Conservation (phyloP, 1,140 invertebrate genomes). For the Bombus confusus region DNA sequence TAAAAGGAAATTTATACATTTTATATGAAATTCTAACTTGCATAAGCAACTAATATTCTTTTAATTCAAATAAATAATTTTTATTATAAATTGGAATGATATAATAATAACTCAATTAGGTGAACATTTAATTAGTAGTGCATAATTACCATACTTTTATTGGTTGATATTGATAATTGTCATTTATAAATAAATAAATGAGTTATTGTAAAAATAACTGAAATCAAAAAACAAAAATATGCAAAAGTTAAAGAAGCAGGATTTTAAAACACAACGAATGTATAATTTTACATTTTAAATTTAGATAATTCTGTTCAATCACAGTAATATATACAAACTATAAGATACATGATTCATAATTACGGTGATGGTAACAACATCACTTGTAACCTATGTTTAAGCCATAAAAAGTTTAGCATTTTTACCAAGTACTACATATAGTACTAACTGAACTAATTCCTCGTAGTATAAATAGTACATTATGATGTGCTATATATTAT, state of each 20-base stretch:
- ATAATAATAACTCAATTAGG: conserved; percentile 24
- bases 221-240: background rate
- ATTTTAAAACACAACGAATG: background rate
- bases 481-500: conserved; percentile 31
- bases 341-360: conserved; percentile 41
- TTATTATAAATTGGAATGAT: background rate
- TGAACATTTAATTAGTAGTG: conserved; percentile 52
- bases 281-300: conserved; percentile 13
- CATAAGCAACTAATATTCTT: background rate
- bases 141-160: conserved; percentile 42
- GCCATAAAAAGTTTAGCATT: conserved; percentile 11
- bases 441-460: conserved; percentile 38
- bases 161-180: conserved; percentile 19
- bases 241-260: background rate
- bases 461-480: conserved; percentile 50
- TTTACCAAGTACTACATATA: conserved; percentile 13
- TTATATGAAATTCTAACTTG: background rate
- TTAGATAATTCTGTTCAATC: background rate
- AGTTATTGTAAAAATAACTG: background rate
- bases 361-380: conserved; percentile 21
- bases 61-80: background rate
- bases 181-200: conserved; percentile 38
- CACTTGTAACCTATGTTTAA: background rate
- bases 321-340: conserved; percentile 62
- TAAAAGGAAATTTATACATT: conserved; percentile 1